Base-by-base conservation (phyloP, 1,140 invertebrate species). In the Orius insidiosus region DNA sequence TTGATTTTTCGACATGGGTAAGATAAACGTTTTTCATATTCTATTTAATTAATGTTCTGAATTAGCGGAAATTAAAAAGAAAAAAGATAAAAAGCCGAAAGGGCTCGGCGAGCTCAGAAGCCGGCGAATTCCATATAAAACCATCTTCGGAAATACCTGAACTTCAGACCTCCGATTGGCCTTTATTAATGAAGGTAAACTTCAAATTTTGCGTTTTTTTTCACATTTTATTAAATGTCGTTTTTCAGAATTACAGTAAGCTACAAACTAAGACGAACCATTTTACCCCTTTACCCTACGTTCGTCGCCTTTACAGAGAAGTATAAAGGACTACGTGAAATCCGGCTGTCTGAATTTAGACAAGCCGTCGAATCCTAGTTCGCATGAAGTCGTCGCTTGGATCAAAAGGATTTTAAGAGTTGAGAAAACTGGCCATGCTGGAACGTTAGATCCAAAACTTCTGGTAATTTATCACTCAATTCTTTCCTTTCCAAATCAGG, bases 341-440 rank as follows among this genome's bases (percentile, higher is more conserved):
- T 76, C 80, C 45, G 96, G 96, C 4, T 95, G n/a, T n/a, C 94
- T 99, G 40, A 98, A 98, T 67, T 68, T 99, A 4, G 96, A 99
- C 61, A 99, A 99, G 65, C 95, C 96, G 0, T 81, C 89, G 2
- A 99, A 99, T 68, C 96, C 96, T 3, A 98, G 93, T 42, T 98
- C 93, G 1, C 96, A 99, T 62, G 96, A 99, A 70, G 92, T 99
- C 31, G 96, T 99, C 0, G 89, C 96, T 9, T 99, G 95, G 95
- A 87, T 99, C 46, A 99, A 99, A 63, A 69, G 89, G 47, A 98
- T n/a, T 55, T 66, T 99, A 5, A 83, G 85, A 59, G 88, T 94
- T 1, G 86, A 97, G 46, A 96, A 95, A 66, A 99, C 96, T 5
- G 96, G 96, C 3, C 96, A 99, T 62, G 96, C 92, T n/a, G 96